Evolutionary conservation across 2,113 vertebrate species (phyloP).

Genomic region (Oryzias curvinotus): DNA sequence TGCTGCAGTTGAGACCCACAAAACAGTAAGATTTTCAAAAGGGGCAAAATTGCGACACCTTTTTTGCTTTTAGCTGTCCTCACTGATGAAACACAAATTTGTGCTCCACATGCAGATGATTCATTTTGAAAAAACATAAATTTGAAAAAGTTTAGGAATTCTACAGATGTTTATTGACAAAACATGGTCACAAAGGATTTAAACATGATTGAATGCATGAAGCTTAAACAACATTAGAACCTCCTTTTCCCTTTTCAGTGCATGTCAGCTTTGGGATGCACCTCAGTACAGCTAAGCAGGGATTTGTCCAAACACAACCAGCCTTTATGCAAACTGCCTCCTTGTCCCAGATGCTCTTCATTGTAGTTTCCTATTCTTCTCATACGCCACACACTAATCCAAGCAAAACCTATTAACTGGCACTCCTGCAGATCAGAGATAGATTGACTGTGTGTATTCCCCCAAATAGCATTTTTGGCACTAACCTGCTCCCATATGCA

Average conservation of each 20-base stretch:
- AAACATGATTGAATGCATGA: too few relatives aligned
- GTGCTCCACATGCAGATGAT: too few relatives aligned
- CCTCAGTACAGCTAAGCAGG: constrained; percentile 45
- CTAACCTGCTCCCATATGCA: constrained; percentile 22
- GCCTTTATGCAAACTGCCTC: constrained; percentile 41
- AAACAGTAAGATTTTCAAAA: constrained; percentile 27
- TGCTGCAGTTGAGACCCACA: constrained; percentile 5
- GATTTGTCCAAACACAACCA: constrained; percentile 68
- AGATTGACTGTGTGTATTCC: constrained; percentile 46
- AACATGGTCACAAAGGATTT: too few relatives aligned
- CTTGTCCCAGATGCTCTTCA: constrained; percentile 51
- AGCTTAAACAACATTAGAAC: too few relatives aligned
- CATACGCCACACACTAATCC: constrained; percentile 55
- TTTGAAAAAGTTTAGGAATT: too few relatives aligned
- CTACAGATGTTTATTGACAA: too few relatives aligned
- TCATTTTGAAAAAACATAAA: too few relatives aligned
- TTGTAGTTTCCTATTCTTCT: constrained; percentile 50
- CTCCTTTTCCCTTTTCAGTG: constrained; percentile 13
- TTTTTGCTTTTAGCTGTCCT: too few relatives aligned
- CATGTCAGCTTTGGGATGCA: constrained; percentile 26
- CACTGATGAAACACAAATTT: too few relatives aligned
- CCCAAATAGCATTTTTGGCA: constrained; percentile 34
- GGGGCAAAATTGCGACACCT: too few relatives aligned
- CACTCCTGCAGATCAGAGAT: constrained; percentile 55
- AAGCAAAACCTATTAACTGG: constrained; percentile 54